A percentile compares a stretch with the other conserved stretches of the same genome.
Conservation (phyloP, 23 tunicate genomes). For the Halocynthia aurantium region DNA sequence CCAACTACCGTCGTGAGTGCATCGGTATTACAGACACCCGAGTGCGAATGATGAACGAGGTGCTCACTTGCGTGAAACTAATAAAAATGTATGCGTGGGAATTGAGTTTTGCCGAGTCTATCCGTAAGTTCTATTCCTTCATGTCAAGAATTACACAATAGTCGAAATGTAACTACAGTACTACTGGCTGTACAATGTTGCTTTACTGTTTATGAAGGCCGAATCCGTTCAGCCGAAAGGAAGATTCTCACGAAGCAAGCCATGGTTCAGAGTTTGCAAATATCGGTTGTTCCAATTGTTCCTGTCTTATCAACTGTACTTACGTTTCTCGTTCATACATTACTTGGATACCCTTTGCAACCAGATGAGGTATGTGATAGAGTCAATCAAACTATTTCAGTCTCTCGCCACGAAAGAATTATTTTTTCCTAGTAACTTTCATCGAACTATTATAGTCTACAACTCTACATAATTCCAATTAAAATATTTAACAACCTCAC, state of each 20-base stretch:
- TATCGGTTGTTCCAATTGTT: conserved; percentile 57
- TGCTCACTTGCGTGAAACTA: conserved; percentile 77
- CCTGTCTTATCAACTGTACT: conserved; percentile 70
- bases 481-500: too few relatives aligned
- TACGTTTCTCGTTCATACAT: conserved; percentile 73
- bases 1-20: conserved; percentile 39
- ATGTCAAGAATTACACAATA: background rate
- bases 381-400: background rate
- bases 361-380: conserved; percentile 35
- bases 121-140: conserved; percentile 22
- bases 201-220: too few relatives aligned
- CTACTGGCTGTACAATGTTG: too few relatives aligned
- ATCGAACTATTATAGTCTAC: too few relatives aligned
- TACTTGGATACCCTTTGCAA: conserved; percentile 63
- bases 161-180: background rate
- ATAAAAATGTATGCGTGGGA: conserved; percentile 98
- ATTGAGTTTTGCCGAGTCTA: conserved; percentile 71
- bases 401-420: too few relatives aligned
- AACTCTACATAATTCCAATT: too few relatives aligned
- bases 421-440: too few relatives aligned
- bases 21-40: conserved; percentile 63
- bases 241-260: conserved; percentile 42
- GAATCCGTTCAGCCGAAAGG: conserved; percentile 49
- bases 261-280: conserved; percentile 71
- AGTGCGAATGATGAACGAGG: conserved; percentile 96